phyloP scores from a whole-genome alignment of 2,113 vertebrate genomes.

The Pogona vitticeps region DNA sequence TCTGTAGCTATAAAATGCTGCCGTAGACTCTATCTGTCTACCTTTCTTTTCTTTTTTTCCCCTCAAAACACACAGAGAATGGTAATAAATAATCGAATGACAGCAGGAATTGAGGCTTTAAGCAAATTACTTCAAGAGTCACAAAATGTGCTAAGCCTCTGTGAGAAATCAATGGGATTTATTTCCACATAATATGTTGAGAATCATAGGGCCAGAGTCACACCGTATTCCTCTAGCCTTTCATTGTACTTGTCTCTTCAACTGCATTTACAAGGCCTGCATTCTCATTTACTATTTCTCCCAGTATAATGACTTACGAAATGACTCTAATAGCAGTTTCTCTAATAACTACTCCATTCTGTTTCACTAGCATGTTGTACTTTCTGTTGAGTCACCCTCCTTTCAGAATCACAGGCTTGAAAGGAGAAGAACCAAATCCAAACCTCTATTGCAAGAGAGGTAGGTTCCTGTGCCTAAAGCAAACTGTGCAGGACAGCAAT shows the following conservation, averaged over 20 bases:
- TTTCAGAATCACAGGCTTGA: background rate
- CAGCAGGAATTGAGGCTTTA: constrained; percentile 27
- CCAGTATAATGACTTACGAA: constrained; percentile 14
- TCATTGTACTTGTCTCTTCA: constrained; percentile 5
- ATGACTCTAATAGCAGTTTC: constrained; percentile 1
- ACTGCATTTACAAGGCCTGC: constrained; percentile 5
- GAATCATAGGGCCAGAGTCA: background rate
- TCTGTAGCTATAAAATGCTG: background rate
- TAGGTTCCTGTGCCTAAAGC: background rate
- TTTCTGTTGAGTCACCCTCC: constrained; percentile 6
- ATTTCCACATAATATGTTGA: constrained; percentile 24
- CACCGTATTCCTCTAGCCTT: constrained; percentile 11
- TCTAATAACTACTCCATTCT: constrained; percentile 8
- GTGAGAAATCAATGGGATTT: constrained; percentile 29
- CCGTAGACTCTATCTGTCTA: background rate
- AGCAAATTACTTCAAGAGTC: constrained; percentile 30
- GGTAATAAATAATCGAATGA: constrained; percentile 30
- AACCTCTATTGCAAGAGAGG: background rate
- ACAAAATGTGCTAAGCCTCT: constrained; percentile 29
- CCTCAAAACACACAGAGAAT: background rate
- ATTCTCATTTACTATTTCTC: background rate
- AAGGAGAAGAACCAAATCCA: background rate
- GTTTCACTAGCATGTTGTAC: background rate
- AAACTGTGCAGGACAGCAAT: background rate
- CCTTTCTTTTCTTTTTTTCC: no score